Evolutionary conservation across 2,797 vertebrate species (phyloP), one percentile per base, ranked within the genome.

Genomic region (Lateolabrax maculatus): DNA sequence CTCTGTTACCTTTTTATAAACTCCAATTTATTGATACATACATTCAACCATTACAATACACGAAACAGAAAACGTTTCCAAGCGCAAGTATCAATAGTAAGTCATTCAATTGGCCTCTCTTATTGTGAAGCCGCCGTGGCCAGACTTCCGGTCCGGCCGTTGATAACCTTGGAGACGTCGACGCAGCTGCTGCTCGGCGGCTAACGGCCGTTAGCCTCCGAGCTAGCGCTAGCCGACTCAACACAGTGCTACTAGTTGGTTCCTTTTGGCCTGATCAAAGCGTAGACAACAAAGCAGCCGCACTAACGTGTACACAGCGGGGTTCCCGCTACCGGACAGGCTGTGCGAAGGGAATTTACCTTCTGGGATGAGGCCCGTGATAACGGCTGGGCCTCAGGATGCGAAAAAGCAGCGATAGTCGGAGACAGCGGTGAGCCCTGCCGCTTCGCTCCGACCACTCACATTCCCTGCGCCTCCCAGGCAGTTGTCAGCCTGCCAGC

Each of bases 321-420:
- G 29, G 18, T 21, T 2, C 6, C 3, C 3, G 31, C 4, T 16
- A 15, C 7, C 4, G 13, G 1, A 10, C 27, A 23, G 1, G 36
- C n/a, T 2, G 18, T 8, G n/a, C 3, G 21, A 0, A n/a, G 9
- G 48, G 29, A 6, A 1, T 58, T 84, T 92, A 93, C 93, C 91
- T 92, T 85, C 3, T 36, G 37, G 43, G 64, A 16, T 15, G 74
- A 67, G 80, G 89, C 89, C 89, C 88, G 77, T 31, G 72, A 44
- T 37, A 55, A 34, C 69, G 52, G 57, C 79, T 3, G 86, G 93
- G 93, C 94, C 94, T 92, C 87, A 79, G 89, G 87, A 89, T 84
- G 87, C 82, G n/a, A 87, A 79, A 84, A 87, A 88, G 76, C 87
- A 84, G 87, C 83, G 77, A 64, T 66, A 60, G 80, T 87, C 58